Conservation (phyloP, 1,140 invertebrate species). For the Stenopsyche tienmushanensis region DNA sequence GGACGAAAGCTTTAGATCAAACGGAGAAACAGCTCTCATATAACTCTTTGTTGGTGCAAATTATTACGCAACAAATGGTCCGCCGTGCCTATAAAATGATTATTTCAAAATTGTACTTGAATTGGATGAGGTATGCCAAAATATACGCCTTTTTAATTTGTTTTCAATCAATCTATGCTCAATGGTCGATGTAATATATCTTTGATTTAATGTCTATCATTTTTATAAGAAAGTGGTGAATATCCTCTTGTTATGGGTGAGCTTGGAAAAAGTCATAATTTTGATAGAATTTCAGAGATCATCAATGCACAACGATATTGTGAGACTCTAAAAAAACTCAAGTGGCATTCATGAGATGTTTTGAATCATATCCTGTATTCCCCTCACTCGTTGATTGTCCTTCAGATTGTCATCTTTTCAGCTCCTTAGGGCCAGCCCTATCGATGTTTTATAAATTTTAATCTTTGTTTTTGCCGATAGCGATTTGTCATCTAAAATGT, state of each 20-base stretch:
- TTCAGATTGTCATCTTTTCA: too few species aligned
- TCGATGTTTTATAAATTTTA: too few species aligned
- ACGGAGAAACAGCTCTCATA: slow-evolving; percentile 86
- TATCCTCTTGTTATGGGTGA: slow-evolving; percentile 96
- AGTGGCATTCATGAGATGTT: too few species aligned
- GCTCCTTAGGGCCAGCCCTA: too few species aligned
- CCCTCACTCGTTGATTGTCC: too few species aligned
- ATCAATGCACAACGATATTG: too few species aligned
- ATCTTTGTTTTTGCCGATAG: too few species aligned
- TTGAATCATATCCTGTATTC: too few species aligned
- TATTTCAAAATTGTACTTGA: slow-evolving; percentile 97
- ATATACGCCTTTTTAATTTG: neutral
- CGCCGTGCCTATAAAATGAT: slow-evolving; percentile 95
- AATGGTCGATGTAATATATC: neutral
- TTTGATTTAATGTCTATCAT: neutral
- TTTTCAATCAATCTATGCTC: too few species aligned
- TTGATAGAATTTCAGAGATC: too few species aligned
- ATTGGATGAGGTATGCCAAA: slow-evolving; percentile 84
- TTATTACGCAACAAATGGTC: slow-evolving; percentile 90
- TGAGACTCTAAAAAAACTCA: too few species aligned
- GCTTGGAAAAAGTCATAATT: slow-evolving; percentile 99
- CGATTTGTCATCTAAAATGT: too few species aligned
- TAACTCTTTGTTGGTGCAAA: slow-evolving; percentile 95
- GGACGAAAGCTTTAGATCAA: slow-evolving; percentile 97
- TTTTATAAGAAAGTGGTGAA: slow-evolving; percentile 91